Evolutionary conservation across 2,888 invertebrate species (phyloP), one percentile per base, ranked within the genome.

Genomic region (Nemurella pictetii): DNA sequence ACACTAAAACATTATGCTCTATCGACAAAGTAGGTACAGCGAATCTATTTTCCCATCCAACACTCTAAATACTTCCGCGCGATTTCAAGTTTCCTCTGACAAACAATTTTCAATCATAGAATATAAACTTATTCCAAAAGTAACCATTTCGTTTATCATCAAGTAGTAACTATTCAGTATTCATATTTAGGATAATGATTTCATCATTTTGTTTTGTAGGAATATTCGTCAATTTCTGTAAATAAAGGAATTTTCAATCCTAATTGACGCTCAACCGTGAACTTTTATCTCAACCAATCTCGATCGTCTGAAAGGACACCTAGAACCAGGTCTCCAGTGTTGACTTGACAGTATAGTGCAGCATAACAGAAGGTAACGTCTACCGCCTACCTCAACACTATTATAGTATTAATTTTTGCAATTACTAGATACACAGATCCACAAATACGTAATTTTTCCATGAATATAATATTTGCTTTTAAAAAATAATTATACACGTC

Each of bases 131-230:
- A 84, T 83, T 85, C 84, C 78, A 84, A 85, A 85, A 84, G 72
- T 84, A 84, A 83, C 82, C 77, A 84, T 83, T 84, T 83, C 35
- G 35, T 84, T 32, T 30, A 75, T 81, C 81, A 82, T 84, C 83
- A 85, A 82, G 78, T 85, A 86, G 85, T 85, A 86, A 85, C 86
- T 86, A 80, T 80, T 85, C 55, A 83, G 36, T 86, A 73, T 78
- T 83, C 30, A 78, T 84, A 26, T n/a, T 27, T 85, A 85, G 81
- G 83, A 81, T 27, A 81, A 85, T n/a, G 82, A 82, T 72, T 82
- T 82, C 55, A 82, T 82, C 82, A 72, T 82, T 78, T 25, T 82
- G 27, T 25, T 82, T 81, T 82, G 26, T 25, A 30, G 82, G 55
- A 36, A 27, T 28, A 26, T 72, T 82, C 55, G 82, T 82, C 36